These are phyloP conservation scores for Speoplatyrhinus poulsoni DNA, from an alignment of 2,113 vertebrate genomes.

Conservation along the genomic window DNA sequence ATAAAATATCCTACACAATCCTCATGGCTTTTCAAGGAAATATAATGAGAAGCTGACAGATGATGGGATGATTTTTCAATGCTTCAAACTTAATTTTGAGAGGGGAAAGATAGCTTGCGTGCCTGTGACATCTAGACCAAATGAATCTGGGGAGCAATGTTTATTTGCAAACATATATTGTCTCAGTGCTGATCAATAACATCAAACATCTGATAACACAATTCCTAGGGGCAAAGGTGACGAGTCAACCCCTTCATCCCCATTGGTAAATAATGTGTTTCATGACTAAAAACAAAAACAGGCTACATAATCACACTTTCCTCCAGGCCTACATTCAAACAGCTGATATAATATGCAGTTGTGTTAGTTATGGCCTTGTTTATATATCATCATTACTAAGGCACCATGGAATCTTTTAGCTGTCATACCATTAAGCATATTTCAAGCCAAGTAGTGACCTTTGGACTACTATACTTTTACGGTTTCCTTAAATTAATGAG, in stretches of 20 bases:
- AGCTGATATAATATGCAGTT: conserved; percentile 1
- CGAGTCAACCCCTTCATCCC: conserved; percentile 7
- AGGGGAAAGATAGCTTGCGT: neutral
- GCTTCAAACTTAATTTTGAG: neutral
- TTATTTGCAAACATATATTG: conserved; percentile 14
- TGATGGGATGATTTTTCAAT: conserved; percentile 8
- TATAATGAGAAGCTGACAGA: neutral
- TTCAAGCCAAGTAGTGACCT: conserved; percentile 24
- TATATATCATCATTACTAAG: conserved; percentile 17
- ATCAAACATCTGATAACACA: conserved; percentile 39
- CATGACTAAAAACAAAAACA: neutral
- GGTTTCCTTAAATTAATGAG: conserved; percentile 20
- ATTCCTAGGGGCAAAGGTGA: conserved; percentile 54
- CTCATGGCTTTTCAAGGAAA: neutral
- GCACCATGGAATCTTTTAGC: conserved; percentile 7
- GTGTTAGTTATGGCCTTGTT: conserved; percentile 35
- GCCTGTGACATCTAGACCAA: conserved; percentile 20
- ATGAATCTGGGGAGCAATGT: conserved; percentile 10
- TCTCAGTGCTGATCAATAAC: conserved; percentile 47
- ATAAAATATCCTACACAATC: neutral
- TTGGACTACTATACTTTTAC: conserved; percentile 31
- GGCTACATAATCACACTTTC: too few species aligned
- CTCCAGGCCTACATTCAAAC: neutral
- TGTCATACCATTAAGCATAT: conserved; percentile 25
- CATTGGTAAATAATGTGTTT: neutral